Evolutionary conservation across 2,888 invertebrate species (phyloP).

Genomic region (Dolomedes plantarius): DNA sequence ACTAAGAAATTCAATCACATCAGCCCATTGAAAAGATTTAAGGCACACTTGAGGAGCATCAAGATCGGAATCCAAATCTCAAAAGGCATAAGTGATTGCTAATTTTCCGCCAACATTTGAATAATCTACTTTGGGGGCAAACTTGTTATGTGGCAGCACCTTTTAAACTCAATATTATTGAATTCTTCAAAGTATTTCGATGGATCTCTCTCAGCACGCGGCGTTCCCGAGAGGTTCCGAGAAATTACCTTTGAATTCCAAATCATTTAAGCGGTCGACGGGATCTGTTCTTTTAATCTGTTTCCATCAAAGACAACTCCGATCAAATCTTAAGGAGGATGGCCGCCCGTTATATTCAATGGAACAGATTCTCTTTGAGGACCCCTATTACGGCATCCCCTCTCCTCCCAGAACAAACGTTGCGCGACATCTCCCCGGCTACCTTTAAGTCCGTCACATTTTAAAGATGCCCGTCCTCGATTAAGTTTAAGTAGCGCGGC

Average conservation of each 20-base stretch:
- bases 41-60: conserved; percentile 6
- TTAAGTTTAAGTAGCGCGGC: conserved; percentile 64
- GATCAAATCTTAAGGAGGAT: conserved; percentile 12
- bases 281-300: conserved; percentile 60
- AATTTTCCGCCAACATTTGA: conserved; percentile 42
- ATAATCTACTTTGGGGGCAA: conserved; percentile 37
- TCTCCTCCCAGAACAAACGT: conserved; percentile 20
- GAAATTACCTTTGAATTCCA: conserved; percentile 67
- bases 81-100: conserved; percentile 34
- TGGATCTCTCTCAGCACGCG: conserved; percentile 2
- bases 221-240: conserved; percentile 13
- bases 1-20: conserved; percentile 21
- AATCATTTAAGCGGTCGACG: conserved; percentile 63
- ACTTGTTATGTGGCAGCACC: conserved; percentile 43
- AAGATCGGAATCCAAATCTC: conserved; percentile 22
- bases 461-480: conserved; percentile 48
- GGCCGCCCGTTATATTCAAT: conserved; percentile 6
- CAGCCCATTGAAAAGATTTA: conserved; percentile 22
- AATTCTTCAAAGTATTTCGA: conserved; percentile 62
- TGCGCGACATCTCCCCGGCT: conserved; percentile 20
- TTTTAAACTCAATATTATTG: conserved; percentile 47
- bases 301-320: conserved; percentile 22
- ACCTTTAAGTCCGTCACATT: conserved; percentile 65
- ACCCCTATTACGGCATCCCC: not conserved
- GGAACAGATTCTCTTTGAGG: conserved; percentile 12